A percentile compares a stretch with the other conserved stretches of the same genome.
Evolutionary conservation across 1,140 invertebrate genomes (phyloP).

Genomic region (Leptinotarsa undecemlineata): DNA sequence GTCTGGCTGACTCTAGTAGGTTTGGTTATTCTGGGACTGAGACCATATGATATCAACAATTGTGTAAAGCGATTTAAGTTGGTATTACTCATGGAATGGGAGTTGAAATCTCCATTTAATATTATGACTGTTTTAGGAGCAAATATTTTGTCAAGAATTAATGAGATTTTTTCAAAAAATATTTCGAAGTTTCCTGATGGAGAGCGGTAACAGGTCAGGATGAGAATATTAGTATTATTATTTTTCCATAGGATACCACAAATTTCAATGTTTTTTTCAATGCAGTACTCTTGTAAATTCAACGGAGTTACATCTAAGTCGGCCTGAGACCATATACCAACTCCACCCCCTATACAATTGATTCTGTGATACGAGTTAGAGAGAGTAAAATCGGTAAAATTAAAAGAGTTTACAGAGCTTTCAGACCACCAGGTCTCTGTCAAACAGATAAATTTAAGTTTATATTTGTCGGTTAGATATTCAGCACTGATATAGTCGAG

Average conservation of each 20-base stretch:
- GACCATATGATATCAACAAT: too few species aligned
- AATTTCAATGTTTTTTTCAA: slow-evolving; percentile 1
- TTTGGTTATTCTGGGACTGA: too few species aligned
- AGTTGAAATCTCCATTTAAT: too few species aligned
- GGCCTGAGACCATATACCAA: neutral
- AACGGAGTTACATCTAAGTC: neutral
- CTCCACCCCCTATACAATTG: neutral
- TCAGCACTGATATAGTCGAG: neutral
- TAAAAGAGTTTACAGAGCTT: neutral
- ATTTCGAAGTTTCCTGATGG: too few species aligned
- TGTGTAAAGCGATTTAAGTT: too few species aligned
- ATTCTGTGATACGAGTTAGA: neutral
- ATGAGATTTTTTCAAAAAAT: too few species aligned
- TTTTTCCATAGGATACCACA: neutral
- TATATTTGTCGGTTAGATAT: neutral
- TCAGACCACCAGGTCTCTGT: neutral
- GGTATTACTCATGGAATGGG: too few species aligned
- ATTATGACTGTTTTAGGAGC: too few species aligned
- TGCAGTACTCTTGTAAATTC: neutral
- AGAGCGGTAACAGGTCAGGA: too few species aligned
- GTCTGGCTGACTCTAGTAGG: too few species aligned
- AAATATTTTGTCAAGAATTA: too few species aligned
- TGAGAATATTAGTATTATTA: too few species aligned
- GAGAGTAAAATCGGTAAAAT: neutral
- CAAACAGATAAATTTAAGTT: neutral